phyloP scores from a whole-genome alignment of 2,888 invertebrate species.

The Ernsta delagoae region DNA sequence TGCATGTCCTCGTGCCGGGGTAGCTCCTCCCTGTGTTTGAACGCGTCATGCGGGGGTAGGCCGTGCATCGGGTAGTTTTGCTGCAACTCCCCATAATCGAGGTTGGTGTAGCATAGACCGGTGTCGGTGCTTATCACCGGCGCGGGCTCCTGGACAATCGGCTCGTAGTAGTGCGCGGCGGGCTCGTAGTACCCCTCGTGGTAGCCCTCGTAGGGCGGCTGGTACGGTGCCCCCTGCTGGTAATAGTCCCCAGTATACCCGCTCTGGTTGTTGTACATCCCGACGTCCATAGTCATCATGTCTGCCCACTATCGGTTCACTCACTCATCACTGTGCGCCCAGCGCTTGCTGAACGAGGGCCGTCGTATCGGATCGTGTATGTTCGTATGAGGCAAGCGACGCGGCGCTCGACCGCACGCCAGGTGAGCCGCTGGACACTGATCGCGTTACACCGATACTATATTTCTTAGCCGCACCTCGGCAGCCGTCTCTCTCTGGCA shows the following conservation, averaged over 20 bases:
- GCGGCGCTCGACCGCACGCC: neutral
- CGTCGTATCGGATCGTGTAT: neutral
- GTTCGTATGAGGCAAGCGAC: neutral
- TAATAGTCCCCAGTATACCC: conserved; percentile 82
- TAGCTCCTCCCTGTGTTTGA: conserved; percentile 84
- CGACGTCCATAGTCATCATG: conserved; percentile 94
- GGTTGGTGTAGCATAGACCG: conserved; percentile 94
- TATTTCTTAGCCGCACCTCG: conserved; percentile 74
- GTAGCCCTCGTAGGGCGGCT: conserved; percentile 75
- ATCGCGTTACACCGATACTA: conserved; percentile 49
- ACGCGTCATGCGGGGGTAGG: conserved; percentile 80
- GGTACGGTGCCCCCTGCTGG: conserved; percentile 77
- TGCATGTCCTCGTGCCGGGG: no score
- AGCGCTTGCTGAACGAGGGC: no score
- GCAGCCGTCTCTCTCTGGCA: conserved; percentile 64
- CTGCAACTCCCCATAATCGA: conserved; percentile 88
- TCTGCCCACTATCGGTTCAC: conserved; percentile 69
- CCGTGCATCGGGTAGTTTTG: conserved; percentile 82
- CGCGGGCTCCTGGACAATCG: conserved; percentile 75
- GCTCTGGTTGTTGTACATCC: conserved; percentile 90
- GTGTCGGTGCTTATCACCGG: conserved; percentile 93
- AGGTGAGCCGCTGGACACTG: neutral
- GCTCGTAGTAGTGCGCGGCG: no score
- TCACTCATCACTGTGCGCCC: conserved; percentile 78
- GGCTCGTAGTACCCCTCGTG: no score